These are phyloP conservation scores for Campoletis sonorensis DNA, from an alignment of 1,140 invertebrate genomes.

Conservation along the genomic window DNA sequence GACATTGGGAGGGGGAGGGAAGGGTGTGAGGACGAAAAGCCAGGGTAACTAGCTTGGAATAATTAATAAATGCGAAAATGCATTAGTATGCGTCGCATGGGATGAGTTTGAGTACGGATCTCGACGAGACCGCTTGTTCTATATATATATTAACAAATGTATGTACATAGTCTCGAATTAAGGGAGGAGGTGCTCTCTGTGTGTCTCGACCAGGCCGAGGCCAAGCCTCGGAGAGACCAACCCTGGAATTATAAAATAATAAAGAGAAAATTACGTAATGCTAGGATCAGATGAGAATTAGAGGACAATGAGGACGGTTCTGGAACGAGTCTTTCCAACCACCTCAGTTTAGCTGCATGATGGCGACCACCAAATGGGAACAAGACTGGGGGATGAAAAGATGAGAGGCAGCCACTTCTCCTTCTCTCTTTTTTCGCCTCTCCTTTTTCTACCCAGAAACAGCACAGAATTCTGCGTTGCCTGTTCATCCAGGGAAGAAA, in stretches of 20 bases:
- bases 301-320: constrained; percentile 63
- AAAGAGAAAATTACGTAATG: constrained; percentile 72
- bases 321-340: constrained; percentile 48
- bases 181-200: constrained; percentile 14
- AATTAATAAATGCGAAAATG: constrained; percentile 69
- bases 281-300: constrained; percentile 67
- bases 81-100: constrained; percentile 65
- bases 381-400: constrained; percentile 27
- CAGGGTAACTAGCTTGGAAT: constrained; percentile 64
- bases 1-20: background rate
- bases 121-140: background rate
- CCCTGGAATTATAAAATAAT: constrained; percentile 69
- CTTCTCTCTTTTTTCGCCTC: no score
- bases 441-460: constrained; percentile 22
- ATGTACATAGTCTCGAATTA: constrained; percentile 15
- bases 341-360: constrained; percentile 30
- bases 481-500: constrained; percentile 23
- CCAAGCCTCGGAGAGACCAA: constrained; percentile 40
- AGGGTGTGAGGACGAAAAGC: constrained; percentile 56
- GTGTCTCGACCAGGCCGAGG: constrained; percentile 30
- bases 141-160: constrained; percentile 2
- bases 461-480: constrained; percentile 13
- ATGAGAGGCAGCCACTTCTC: no score
- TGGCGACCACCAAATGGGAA: constrained; percentile 16
- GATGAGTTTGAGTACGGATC: constrained; percentile 55